Percentiles rank a stretch among this genome's conserved stretches.
phyloP scores from a whole-genome alignment of 2,888 invertebrate species.

The Clitarchus hookeri region DNA sequence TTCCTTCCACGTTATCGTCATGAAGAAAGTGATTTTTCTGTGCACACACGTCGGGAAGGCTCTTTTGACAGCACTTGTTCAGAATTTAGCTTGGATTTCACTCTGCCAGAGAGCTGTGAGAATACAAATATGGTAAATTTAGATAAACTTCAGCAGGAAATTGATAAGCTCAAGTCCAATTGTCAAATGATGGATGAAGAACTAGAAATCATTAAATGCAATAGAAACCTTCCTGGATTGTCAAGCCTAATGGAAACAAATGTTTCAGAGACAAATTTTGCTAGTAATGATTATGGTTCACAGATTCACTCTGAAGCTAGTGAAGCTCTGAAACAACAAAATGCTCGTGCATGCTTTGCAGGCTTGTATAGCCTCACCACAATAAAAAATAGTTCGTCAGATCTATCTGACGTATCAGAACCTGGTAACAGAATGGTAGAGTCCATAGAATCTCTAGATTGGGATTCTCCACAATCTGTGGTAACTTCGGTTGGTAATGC shows the following conservation, averaged over 20 bases:
- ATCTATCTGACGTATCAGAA: slow-evolving; percentile 44
- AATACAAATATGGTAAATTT: slow-evolving; percentile 42
- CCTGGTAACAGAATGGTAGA: slow-evolving; percentile 38
- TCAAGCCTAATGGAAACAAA: slow-evolving; percentile 45
- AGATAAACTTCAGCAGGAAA: slow-evolving; percentile 46
- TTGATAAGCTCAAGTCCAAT: slow-evolving; percentile 48
- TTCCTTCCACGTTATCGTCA: background rate
- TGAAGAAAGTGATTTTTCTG: slow-evolving; percentile 43
- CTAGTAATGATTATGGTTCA: background rate
- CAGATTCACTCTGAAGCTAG: slow-evolving; percentile 27
- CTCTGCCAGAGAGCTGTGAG: slow-evolving; percentile 34
- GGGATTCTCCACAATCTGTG: slow-evolving; percentile 45
- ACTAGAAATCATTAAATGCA: slow-evolving; percentile 47
- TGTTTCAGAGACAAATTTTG: slow-evolving; percentile 23
- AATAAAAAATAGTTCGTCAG: slow-evolving; percentile 45
- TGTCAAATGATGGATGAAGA: slow-evolving; percentile 48
- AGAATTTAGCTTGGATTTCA: slow-evolving; percentile 47
- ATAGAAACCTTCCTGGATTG: slow-evolving; percentile 47
- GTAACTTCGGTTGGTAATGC: slow-evolving; percentile 32
- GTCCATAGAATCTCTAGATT: slow-evolving; percentile 44
- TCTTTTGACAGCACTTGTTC: slow-evolving; percentile 49
- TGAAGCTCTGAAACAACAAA: slow-evolving; percentile 39
- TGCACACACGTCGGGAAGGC: slow-evolving; percentile 42
- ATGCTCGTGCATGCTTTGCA: slow-evolving; percentile 43
- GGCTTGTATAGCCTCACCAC: slow-evolving; percentile 47